Percentiles rank a stretch among this genome's conserved stretches.
phyloP scores from a whole-genome alignment of 2,888 invertebrate species.

The Cosmorhoe ocellata region DNA sequence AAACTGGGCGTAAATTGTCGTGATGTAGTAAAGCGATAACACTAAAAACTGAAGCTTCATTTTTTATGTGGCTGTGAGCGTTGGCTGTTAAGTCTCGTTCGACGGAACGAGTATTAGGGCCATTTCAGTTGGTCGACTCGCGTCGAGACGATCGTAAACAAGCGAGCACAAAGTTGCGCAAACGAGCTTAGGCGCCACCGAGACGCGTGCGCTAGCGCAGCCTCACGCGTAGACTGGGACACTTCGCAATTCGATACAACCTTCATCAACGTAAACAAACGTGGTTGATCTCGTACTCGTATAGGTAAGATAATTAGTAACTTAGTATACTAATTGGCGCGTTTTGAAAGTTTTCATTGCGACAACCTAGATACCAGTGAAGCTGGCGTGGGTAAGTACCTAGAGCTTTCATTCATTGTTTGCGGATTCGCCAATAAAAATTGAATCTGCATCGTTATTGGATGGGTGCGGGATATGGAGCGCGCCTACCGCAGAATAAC shows the following conservation, averaged over 20 bases:
- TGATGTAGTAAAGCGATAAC: conserved; percentile 63
- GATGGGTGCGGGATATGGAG: conserved; percentile 17
- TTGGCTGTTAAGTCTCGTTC: conserved; percentile 33
- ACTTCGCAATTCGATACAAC: conserved; percentile 80
- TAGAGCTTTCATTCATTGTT: conserved; percentile 20
- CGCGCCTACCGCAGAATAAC: conserved; percentile 39
- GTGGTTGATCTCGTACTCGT: conserved; percentile 50
- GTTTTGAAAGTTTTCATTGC: conserved; percentile 30
- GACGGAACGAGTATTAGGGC: conserved; percentile 43
- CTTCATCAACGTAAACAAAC: conserved; percentile 80
- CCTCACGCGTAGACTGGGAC: conserved; percentile 76
- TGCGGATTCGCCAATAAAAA: conserved; percentile 20
- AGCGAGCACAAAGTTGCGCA: conserved; percentile 67
- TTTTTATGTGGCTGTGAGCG: conserved; percentile 50
- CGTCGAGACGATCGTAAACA: conserved; percentile 61
- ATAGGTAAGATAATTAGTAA: conserved; percentile 42
- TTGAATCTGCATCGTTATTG: conserved; percentile 17
- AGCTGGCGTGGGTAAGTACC: background rate
- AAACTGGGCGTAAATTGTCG: conserved; percentile 64
- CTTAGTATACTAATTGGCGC: conserved; percentile 40
- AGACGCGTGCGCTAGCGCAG: conserved; percentile 80
- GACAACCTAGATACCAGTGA: conserved; percentile 4
- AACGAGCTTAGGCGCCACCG: conserved; percentile 71
- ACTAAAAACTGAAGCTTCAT: conserved; percentile 71
- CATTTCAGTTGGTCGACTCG: conserved; percentile 59